phyloP scores from a whole-genome alignment of 2,797 vertebrate species.

The Lateolabrax maculatus region DNA sequence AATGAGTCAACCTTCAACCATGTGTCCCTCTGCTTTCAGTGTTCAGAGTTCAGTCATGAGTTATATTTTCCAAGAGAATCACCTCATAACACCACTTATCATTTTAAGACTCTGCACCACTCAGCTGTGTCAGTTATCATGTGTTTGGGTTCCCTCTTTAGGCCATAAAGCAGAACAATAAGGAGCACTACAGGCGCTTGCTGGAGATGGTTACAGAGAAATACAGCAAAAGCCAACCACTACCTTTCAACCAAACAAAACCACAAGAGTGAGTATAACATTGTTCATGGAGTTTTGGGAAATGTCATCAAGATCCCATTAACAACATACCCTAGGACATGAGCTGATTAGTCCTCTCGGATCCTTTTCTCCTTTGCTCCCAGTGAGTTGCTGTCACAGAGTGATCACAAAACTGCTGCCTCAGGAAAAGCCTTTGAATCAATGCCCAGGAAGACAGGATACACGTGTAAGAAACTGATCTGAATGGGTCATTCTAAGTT shows the following conservation, averaged over 20 bases:
- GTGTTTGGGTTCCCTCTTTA: slow-evolving; percentile 48
- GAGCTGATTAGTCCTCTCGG: background rate
- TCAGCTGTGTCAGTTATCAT: background rate
- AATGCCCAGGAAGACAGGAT: slow-evolving; percentile 63
- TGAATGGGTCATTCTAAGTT: background rate
- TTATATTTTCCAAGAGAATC: background rate
- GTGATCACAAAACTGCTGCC: slow-evolving; percentile 65
- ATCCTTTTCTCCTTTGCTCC: slow-evolving; percentile 1
- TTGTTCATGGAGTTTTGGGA: background rate
- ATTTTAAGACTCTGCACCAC: background rate
- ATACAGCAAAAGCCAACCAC: slow-evolving; percentile 83
- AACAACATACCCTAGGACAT: background rate
- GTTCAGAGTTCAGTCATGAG: background rate
- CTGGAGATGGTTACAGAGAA: slow-evolving; percentile 86
- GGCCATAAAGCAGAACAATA: slow-evolving; percentile 85
- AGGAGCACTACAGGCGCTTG: slow-evolving; percentile 85
- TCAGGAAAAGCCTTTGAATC: slow-evolving; percentile 73
- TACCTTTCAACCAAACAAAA: slow-evolving; percentile 85
- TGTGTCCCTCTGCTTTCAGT: background rate
- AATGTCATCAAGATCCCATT: background rate
- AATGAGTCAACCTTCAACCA: no score
- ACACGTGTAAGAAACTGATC: slow-evolving; percentile 67
- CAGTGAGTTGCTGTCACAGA: slow-evolving; percentile 71
- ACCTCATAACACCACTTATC: background rate
- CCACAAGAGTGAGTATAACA: slow-evolving; percentile 79